Evolutionary conservation across 2,797 vertebrate species (phyloP).

Genomic region (Sebastes diaconus): DNA sequence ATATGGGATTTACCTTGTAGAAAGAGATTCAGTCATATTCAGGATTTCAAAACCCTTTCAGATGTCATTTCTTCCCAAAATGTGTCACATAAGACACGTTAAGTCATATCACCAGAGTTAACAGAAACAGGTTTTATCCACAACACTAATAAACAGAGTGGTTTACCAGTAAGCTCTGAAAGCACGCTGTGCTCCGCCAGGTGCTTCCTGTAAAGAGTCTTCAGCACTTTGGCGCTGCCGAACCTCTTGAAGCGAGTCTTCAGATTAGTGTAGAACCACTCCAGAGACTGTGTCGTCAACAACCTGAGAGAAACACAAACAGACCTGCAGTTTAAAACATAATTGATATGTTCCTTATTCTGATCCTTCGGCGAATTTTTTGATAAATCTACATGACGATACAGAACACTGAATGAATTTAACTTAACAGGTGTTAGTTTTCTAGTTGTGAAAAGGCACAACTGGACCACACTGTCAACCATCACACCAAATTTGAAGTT

Average conservation of each 20-base stretch:
- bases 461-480: too few relatives aligned
- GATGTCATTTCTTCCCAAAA: neutral
- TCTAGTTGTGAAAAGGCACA: too few relatives aligned
- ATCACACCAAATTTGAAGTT: too few relatives aligned
- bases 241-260: constrained; percentile 95
- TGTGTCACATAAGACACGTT: neutral
- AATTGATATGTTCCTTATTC: neutral
- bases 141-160: neutral
- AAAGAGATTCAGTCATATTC: neutral
- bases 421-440: neutral
- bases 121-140: neutral
- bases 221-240: constrained; percentile 96
- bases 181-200: constrained; percentile 83
- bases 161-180: constrained; percentile 85
- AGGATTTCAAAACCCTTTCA: neutral
- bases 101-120: neutral
- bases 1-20: neutral
- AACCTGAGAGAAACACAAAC: constrained; percentile 77
- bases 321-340: neutral
- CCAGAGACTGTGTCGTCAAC: constrained; percentile 90
- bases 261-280: constrained; percentile 97
- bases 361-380: neutral
- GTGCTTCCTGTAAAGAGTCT: constrained; percentile 93
- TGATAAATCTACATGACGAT: neutral
- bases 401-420: neutral